phyloP scores from a whole-genome alignment of 2,797 vertebrate genomes.

The Fratercula arctica region DNA sequence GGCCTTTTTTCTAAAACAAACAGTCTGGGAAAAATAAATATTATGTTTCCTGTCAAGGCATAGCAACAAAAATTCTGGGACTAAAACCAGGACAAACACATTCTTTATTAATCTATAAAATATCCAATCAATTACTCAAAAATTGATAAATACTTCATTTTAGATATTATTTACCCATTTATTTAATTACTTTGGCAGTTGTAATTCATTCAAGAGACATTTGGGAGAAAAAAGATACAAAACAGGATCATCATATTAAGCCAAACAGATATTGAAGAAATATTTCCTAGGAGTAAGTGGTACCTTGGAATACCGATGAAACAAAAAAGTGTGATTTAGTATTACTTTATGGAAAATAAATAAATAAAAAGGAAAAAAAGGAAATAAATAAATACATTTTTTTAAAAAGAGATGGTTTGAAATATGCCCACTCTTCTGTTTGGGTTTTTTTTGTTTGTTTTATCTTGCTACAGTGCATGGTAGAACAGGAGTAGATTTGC shows the following conservation, averaged over 20 bases:
- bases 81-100: not conserved
- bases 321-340: not conserved
- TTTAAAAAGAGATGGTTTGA: not conserved
- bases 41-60: not conserved
- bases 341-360: not conserved
- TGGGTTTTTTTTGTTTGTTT: not conserved
- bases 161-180: not conserved
- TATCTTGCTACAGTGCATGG: not conserved
- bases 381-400: too few species aligned
- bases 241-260: not conserved
- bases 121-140: not conserved
- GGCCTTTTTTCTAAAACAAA: not conserved
- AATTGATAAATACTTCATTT: not conserved
- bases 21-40: not conserved
- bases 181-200: not conserved
- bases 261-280: not conserved
- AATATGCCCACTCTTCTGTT: not conserved
- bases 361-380: too few species aligned
- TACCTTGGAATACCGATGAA: not conserved
- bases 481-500: not conserved
- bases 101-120: not conserved
- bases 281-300: not conserved
- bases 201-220: not conserved
- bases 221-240: fast-evolving
- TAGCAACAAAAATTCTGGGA: not conserved